Evolutionary conservation across 2,113 vertebrate genomes (phyloP).

Genomic region (Ciconia stormi): DNA sequence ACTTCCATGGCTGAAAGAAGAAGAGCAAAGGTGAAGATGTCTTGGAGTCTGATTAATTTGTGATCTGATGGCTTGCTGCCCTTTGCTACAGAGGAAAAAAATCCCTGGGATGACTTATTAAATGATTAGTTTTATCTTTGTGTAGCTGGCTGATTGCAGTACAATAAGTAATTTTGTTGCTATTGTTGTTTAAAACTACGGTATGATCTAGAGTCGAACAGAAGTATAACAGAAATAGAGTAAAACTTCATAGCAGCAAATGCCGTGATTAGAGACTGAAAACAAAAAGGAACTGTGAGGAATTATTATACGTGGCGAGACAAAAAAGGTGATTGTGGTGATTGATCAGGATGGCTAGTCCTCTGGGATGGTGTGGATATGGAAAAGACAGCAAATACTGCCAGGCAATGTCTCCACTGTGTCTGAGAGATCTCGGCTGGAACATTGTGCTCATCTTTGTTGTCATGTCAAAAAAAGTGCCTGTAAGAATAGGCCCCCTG

Average conservation of each 20-base stretch:
- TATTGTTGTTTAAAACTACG: neutral
- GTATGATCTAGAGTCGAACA: neutral
- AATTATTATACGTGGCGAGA: fast-evolving
- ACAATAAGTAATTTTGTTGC: constrained; percentile 8
- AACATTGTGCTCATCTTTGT: neutral
- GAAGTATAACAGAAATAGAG: neutral
- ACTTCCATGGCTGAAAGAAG: neutral
- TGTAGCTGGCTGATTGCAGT: neutral
- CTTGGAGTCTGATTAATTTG: neutral
- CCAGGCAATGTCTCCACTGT: neutral
- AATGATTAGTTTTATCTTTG: constrained; percentile 6
- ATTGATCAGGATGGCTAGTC: neutral
- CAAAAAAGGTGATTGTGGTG: neutral
- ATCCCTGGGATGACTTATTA: neutral
- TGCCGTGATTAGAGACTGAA: neutral
- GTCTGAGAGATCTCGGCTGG: neutral
- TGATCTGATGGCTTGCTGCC: neutral
- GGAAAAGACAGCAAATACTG: neutral
- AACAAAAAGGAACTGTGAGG: neutral
- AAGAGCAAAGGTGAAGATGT: neutral
- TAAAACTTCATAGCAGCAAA: neutral
- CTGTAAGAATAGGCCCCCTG: neutral
- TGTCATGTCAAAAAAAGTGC: no score
- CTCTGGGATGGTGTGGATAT: neutral
- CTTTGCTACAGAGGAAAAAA: neutral